Base-by-base conservation (phyloP, 2,888 invertebrate genomes). In the Tiliacea aurago region DNA sequence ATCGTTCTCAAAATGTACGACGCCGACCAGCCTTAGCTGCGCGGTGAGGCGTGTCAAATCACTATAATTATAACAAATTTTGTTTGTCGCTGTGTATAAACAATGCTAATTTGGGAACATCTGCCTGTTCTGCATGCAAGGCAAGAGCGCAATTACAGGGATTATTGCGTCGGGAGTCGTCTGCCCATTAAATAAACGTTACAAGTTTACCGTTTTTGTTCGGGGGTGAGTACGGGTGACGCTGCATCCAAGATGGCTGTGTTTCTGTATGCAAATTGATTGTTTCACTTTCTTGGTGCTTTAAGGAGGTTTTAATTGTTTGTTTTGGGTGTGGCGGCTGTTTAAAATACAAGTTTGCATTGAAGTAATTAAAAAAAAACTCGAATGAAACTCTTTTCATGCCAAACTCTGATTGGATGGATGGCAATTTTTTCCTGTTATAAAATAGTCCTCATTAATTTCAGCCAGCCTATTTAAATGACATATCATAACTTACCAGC, bases 121-220 rank as follows among this genome's bases (percentile, higher is more conserved):
- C 94, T 94, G 94, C 86, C 94, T 94, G 94, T 83, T 95, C 90
- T 91, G 93, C 91, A 95, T 95, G 94, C 94, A 93, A 89, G 88
- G 90, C 91, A 75, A 79, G 81, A 84, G 86, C 86, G 92, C 92
- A 93, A 95, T 95, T 93, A 95, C 92, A 86, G 89, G 91, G 93
- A 95, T 95, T 94, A 95, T 93, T 93, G 91, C 92, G 89, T 86
- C 87, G 88, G 85, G 87, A 89, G 93, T 91, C 91, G 91, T 89
- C 89, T 90, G 89, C 89, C 92, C 92, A 94, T 95, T 95, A 94
- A 93, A 95, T 90, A 90, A 91, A 90, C 94, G 92, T 94, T 95
- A 93, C 89, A 88, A 90, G 85, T 86, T 90, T 92, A 91, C 92
- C 89, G 87, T 92, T 92, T 93, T 94, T 93, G 91, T 90, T 85